Evolutionary conservation across 2,113 vertebrate genomes (phyloP).

Genomic region (Archilochus colubris): DNA sequence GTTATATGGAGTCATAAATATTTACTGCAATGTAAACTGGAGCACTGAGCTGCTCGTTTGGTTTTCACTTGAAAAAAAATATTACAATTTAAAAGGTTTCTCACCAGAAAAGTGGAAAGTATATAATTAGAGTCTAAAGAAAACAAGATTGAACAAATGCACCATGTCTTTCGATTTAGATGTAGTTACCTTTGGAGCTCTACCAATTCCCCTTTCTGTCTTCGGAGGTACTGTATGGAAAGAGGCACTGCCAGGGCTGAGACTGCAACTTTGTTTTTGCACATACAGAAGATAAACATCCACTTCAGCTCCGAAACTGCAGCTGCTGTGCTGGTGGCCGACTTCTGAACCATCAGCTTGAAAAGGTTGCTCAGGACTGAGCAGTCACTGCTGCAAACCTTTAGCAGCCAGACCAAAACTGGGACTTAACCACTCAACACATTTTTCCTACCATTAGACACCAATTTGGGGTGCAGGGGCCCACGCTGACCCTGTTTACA

Average conservation of each 20-base stretch:
- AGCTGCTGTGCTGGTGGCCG: background rate
- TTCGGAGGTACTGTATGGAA: background rate
- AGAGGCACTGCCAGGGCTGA: background rate
- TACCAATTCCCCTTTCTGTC: slow-evolving; percentile 44
- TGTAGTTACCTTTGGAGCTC: slow-evolving; percentile 8
- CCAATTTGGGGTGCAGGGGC: background rate
- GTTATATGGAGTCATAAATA: slow-evolving; percentile 61
- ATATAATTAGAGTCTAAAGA: slow-evolving; percentile 47
- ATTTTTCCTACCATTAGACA: background rate
- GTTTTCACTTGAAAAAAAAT: background rate
- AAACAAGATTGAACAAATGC: slow-evolving; percentile 47
- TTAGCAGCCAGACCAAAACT: background rate
- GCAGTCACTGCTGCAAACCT: rapidly evolving
- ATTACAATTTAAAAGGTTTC: slow-evolving; percentile 32
- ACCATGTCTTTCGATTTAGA: slow-evolving; percentile 30
- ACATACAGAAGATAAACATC: background rate
- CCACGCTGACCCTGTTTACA: rapidly evolving
- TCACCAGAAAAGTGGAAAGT: slow-evolving; percentile 45
- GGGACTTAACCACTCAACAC: rapidly evolving
- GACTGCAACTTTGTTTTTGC: slow-evolving; percentile 9
- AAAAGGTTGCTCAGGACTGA: background rate
- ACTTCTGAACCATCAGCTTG: background rate
- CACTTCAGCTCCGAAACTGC: background rate
- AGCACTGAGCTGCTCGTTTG: slow-evolving; percentile 7
- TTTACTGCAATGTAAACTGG: slow-evolving; percentile 53